Base-by-base conservation (phyloP, 2,888 invertebrate species). In the Eurytoma californica region DNA sequence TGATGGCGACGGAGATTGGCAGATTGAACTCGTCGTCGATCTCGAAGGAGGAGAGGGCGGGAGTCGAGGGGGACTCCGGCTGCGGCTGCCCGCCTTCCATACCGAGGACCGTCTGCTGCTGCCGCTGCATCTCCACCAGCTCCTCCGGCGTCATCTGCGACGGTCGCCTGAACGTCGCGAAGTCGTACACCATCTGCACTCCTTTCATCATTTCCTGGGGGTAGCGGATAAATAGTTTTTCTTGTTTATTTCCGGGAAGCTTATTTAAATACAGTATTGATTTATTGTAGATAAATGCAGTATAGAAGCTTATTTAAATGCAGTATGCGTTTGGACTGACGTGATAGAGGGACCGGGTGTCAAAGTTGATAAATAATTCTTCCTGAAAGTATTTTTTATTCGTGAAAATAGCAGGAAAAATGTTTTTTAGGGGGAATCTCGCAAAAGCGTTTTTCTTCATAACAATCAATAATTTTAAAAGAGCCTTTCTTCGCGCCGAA, bases 1-100 rank as follows among this genome's bases (percentile, higher is more conserved):
- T 89, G 3, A 98, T 94, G 0, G 98, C 98, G 0, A 98, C 93
- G 0, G 96, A 95, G 53, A 98, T 95, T 0, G 98, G 98, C 74
- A 99, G 91, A 89, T 98, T 98, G 89, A 98, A 98, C 88, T 98
- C 97, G 85, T 98, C 97, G 87, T 96, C 97, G 73, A 97, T 94
- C 87, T 95, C 95, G 84, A 94, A 96, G 3, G 93, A 92, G 53
- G 95, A 95, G 66, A 95, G 93, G 0, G 95, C 95, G 57, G 96
- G 96, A 0, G 96, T 96, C 0, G 93, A 94, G 0, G 94, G 94
- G 12, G 94, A 94, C 2, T 93, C 94, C 30, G 28, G 4, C 24
- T 58, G 79, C 20, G 68, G 72, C 16, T 91, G 91, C 5, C 88
- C 91, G 28, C 92, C 92, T 51, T 88, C 88, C 79, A 81, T 86